Base-by-base conservation (phyloP, 53 echinoderm and acorn worm species). In the Holothuria leucospilota region DNA sequence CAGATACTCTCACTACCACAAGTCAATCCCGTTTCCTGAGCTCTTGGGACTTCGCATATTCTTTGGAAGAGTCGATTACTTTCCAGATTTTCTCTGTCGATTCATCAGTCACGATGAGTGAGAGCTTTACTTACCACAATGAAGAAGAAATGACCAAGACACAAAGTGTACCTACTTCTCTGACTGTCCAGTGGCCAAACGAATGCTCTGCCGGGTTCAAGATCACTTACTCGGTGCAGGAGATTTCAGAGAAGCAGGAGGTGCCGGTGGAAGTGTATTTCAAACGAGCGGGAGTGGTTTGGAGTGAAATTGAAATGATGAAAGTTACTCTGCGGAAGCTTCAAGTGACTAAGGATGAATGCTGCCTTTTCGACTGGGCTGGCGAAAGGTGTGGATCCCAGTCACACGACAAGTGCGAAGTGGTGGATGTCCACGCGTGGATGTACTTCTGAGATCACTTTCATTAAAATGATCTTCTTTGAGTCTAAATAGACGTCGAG, bases 181-280 rank as follows among this genome's bases (percentile, higher is more conserved):
- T 25, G 11, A 52, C 5, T 21, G 53, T 77, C 6, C 20, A 46
- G 2, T 77, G 77, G 77, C 77, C 77, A 8, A 21, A 77, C 21
- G 51, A 77, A 52, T 77, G 77, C 30, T 53, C 77, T 26, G 77
- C 77, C 16, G 77, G 77, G 14, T 64, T 64, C 28, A 10, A 20
- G 65, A 24, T 64, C 24, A 64, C 65, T 28, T 64, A 20, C n/a
- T 11, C 28, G 20, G 65, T 64, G 65, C 12, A 8, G 20, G n/a
- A 64, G 65, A 28, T 28, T 8, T 10, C 24, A 18, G 65, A 64
- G 20, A 1, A 64, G n/a, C n/a, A 64, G 14, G 65, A 64, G 65
- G 8, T 64, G 14, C 65, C 65, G n/a, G 65, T 21, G 2, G 65
- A 64, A 64, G 0, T 64, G 20, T 28, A 26, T 21, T 64, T 64